These are phyloP conservation scores for Hirtodrosophila cameraria DNA, from an alignment of 2,888 invertebrate genomes.

Conservation along the genomic window DNA sequence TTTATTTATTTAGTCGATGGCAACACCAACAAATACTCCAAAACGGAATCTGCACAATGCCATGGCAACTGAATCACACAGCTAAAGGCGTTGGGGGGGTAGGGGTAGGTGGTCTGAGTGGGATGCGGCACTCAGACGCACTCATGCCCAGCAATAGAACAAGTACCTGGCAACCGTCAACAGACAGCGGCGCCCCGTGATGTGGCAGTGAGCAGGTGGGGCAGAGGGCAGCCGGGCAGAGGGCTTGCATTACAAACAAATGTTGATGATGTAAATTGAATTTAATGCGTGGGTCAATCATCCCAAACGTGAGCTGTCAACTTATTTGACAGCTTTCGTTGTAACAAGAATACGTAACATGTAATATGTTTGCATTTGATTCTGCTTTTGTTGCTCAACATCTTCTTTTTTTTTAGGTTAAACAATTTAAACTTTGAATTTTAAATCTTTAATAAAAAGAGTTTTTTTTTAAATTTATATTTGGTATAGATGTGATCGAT, in stretches of 20 bases:
- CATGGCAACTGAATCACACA: conserved; percentile 29
- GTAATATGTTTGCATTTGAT: too few relatives aligned
- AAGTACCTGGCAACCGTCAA: conserved; percentile 42
- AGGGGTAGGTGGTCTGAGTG: neutral
- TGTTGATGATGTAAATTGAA: conserved; percentile 41
- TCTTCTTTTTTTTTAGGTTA: too few relatives aligned
- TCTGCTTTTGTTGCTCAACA: too few relatives aligned
- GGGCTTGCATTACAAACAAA: conserved; percentile 1
- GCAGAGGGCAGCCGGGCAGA: neutral
- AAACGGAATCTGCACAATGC: conserved; percentile 65
- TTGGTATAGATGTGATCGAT: too few relatives aligned
- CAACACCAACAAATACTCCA: conserved; percentile 57
- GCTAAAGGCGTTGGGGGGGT: neutral
- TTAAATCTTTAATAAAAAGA: too few relatives aligned
- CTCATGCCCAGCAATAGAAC: conserved; percentile 13
- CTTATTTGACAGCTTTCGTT: neutral
- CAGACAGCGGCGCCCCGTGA: conserved; percentile 8
- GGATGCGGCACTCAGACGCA: conserved; percentile 58
- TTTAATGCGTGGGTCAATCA: conserved; percentile 32
- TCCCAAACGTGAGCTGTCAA: conserved; percentile 2
- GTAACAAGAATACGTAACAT: neutral
- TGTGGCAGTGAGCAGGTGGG: neutral
- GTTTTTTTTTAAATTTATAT: too few relatives aligned
- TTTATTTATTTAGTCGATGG: conserved; percentile 75
- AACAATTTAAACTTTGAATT: too few relatives aligned